Evolutionary conservation across 2,797 vertebrate genomes (phyloP).

Genomic region (Phyllotis vaccarum): DNA sequence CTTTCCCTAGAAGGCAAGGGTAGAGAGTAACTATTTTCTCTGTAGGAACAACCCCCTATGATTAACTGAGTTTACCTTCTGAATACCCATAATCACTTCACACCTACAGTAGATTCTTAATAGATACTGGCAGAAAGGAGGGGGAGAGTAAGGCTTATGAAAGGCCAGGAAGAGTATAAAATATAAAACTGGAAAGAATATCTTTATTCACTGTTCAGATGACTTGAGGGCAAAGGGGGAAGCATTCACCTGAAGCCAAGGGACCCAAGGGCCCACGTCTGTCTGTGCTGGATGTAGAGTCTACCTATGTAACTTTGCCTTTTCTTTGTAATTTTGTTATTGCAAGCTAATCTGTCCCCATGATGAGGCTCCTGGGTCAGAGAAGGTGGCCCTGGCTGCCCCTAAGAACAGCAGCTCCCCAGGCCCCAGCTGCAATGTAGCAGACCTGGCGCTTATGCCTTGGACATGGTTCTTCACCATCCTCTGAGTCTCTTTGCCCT

Average conservation of each 20-base stretch:
- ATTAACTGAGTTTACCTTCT: not conserved
- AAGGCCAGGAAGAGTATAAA: not conserved
- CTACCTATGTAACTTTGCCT: not conserved
- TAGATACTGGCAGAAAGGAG: not conserved
- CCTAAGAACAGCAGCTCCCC: not conserved
- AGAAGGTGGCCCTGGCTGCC: not conserved
- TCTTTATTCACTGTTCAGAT: not conserved
- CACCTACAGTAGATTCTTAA: not conserved
- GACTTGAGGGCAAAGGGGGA: not conserved
- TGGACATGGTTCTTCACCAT: not conserved
- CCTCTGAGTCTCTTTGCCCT: conserved; percentile 70
- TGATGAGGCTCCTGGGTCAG: not conserved
- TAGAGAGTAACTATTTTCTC: not conserved
- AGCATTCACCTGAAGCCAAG: not conserved
- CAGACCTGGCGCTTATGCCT: not conserved
- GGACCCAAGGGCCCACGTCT: not conserved
- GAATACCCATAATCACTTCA: not conserved
- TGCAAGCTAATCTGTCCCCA: not conserved
- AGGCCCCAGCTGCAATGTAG: not conserved
- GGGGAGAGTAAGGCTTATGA: not conserved
- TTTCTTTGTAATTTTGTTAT: not conserved
- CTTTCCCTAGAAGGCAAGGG: not conserved
- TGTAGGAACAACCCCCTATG: not conserved
- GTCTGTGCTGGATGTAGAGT: not conserved
- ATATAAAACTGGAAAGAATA: not conserved